Percentiles rank a stretch among this genome's conserved stretches.
phyloP scores from a whole-genome alignment of 1,140 invertebrate species.

The Archivesica marissinica region DNA sequence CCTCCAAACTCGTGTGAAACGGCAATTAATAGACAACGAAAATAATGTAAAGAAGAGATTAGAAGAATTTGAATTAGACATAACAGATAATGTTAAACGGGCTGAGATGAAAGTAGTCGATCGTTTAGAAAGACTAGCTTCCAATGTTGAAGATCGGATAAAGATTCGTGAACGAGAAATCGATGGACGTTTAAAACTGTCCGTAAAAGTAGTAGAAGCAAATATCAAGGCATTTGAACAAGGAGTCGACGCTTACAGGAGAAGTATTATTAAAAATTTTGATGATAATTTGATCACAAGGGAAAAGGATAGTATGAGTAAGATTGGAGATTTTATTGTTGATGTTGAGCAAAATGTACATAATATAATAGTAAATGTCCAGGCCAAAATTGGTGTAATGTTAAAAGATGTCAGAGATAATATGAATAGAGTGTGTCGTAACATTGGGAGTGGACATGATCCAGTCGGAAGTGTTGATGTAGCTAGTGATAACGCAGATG shows the following conservation, averaged over 20 bases:
- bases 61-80: not conserved
- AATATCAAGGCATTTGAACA: constrained; percentile 25
- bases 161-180: constrained; percentile 5
- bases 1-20: not conserved
- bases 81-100: not conserved
- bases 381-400: not conserved
- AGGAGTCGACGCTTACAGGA: constrained; percentile 33
- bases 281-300: constrained; percentile 5
- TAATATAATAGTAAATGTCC: not conserved
- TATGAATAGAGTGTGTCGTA: not conserved
- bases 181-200: not conserved
- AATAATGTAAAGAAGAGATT: not conserved
- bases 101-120: not conserved
- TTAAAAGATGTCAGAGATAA: not conserved
- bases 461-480: not conserved
- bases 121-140: not conserved
- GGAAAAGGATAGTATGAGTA: constrained; percentile 11
- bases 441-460: not conserved
- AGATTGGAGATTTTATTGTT: not conserved
- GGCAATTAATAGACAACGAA: not conserved
- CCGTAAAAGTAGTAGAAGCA: constrained; percentile 17
- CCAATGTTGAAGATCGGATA: constrained; percentile 13
- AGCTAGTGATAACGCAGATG: not conserved
- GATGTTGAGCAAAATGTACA: not conserved
- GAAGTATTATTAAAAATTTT: constrained; percentile 2